Conservation (phyloP, 2,113 vertebrate species). For the Barbus barbus region DNA sequence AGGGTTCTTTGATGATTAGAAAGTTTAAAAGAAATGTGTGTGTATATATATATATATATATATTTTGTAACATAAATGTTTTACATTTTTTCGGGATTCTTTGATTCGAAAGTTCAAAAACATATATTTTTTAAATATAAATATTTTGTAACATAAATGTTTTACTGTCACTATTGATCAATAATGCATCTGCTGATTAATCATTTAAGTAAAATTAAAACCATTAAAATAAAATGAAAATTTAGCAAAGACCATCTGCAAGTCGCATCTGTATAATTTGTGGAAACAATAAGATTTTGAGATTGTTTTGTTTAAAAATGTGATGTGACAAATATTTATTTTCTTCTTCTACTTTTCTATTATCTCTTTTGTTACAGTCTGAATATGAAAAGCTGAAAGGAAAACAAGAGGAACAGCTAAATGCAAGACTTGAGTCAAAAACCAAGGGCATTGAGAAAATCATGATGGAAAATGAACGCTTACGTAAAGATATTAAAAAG, state of each 20-base stretch:
- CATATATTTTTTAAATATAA: too few relatives aligned
- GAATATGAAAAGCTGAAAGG: conserved; percentile 82
- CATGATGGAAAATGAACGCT: conserved; percentile 86
- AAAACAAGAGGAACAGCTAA: conserved; percentile 76
- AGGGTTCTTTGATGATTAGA: too few relatives aligned
- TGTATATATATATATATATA: too few relatives aligned
- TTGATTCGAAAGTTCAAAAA: too few relatives aligned
- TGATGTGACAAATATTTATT: not conserved
- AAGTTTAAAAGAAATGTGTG: too few relatives aligned
- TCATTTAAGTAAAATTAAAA: too few relatives aligned
- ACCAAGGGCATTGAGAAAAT: conserved; percentile 87
- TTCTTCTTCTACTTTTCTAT: not conserved
- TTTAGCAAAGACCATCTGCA: not conserved
- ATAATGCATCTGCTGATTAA: too few relatives aligned
- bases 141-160: too few relatives aligned
- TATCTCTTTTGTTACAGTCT: conserved; percentile 66
- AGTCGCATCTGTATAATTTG: not conserved
- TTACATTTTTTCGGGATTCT: too few relatives aligned
- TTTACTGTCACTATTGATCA: too few relatives aligned
- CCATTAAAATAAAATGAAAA: not conserved
- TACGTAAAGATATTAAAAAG: conserved; percentile 87
- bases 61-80: too few relatives aligned
- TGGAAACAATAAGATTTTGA: not conserved
- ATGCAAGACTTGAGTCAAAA: conserved; percentile 77
- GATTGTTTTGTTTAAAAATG: not conserved